Conservation (phyloP, 1,140 invertebrate genomes). For the Scaptodrosophila lebanonensis region DNA sequence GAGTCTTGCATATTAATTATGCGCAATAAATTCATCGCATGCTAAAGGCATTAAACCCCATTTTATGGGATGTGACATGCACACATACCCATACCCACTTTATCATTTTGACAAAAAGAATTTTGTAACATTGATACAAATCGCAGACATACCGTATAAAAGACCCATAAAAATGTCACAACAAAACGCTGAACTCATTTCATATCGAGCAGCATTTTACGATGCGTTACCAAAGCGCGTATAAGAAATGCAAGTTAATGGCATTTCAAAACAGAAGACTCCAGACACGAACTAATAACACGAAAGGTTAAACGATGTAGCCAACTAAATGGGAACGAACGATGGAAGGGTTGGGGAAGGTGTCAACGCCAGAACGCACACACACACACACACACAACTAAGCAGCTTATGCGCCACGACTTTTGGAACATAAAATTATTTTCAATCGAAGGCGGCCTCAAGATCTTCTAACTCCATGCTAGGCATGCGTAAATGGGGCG, state of each 20-base stretch:
- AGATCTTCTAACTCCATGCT: slow-evolving; percentile 58
- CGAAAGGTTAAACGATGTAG: slow-evolving; percentile 42
- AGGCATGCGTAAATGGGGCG: slow-evolving; percentile 45
- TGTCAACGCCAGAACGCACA: slow-evolving; percentile 27
- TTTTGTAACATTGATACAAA: slow-evolving; percentile 46
- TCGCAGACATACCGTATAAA: slow-evolving; percentile 1
- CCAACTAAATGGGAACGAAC: slow-evolving; percentile 18
- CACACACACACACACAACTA: slow-evolving; percentile 24
- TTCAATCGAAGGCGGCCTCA: background rate
- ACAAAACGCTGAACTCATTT: slow-evolving; percentile 71
- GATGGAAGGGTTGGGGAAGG: no score
- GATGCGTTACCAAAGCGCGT: slow-evolving; percentile 23
- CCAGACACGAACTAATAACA: slow-evolving; percentile 57
- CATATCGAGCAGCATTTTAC: slow-evolving; percentile 39
- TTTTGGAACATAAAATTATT: slow-evolving; percentile 41
- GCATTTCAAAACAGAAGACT: slow-evolving; percentile 60
- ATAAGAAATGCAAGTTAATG: slow-evolving; percentile 65
- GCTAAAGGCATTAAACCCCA: no score
- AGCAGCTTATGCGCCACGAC: slow-evolving; percentile 61
- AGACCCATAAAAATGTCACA: slow-evolving; percentile 62
- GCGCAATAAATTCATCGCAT: no score
- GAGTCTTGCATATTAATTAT: no score
- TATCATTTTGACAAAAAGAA: slow-evolving; percentile 28
- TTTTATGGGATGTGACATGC: no score
- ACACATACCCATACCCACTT: slow-evolving; percentile 2